These are phyloP conservation scores for Anoplolepis gracilipes DNA, from an alignment of 1,140 invertebrate species.

Conservation along the genomic window DNA sequence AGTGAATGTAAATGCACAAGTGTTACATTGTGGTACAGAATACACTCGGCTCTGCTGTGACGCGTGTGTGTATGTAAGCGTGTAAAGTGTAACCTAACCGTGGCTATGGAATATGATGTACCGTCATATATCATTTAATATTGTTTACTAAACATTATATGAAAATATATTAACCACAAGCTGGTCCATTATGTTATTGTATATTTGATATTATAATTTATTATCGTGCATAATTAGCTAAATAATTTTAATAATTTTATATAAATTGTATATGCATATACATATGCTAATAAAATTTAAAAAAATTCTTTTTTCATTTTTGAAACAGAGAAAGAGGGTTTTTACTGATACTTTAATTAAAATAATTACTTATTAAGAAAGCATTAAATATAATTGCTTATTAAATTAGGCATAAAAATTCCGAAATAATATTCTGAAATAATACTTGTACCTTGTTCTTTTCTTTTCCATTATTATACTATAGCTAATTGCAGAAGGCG, in stretches of 20 bases:
- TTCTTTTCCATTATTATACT: slow-evolving; percentile 22
- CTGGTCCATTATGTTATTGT: slow-evolving; percentile 35
- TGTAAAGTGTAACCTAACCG: slow-evolving; percentile 34
- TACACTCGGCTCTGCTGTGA: neutral
- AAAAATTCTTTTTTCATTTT: neutral
- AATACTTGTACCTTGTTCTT: slow-evolving; percentile 21
- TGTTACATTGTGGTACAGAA: slow-evolving; percentile 35
- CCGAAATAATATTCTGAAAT: neutral
- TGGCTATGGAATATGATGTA: slow-evolving; percentile 43
- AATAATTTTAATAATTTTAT: neutral
- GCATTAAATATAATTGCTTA: neutral
- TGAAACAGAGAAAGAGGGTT: neutral
- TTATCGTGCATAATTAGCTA: neutral
- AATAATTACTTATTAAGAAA: slow-evolving; percentile 17
- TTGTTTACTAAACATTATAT: slow-evolving; percentile 52
- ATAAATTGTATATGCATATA: neutral
- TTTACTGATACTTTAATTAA: neutral
- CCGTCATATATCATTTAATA: slow-evolving; percentile 36
- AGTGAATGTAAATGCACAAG: slow-evolving; percentile 44
- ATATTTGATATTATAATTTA: slow-evolving; percentile 41
- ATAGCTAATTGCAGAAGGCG: slow-evolving; percentile 33
- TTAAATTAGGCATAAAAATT: neutral
- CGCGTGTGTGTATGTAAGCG: neutral
- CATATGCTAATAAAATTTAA: no score
- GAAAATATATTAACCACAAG: slow-evolving; percentile 59